These are phyloP conservation scores for Scalopus aquaticus DNA, from an alignment of 2,113 vertebrate genomes.

Conservation along the genomic window DNA sequence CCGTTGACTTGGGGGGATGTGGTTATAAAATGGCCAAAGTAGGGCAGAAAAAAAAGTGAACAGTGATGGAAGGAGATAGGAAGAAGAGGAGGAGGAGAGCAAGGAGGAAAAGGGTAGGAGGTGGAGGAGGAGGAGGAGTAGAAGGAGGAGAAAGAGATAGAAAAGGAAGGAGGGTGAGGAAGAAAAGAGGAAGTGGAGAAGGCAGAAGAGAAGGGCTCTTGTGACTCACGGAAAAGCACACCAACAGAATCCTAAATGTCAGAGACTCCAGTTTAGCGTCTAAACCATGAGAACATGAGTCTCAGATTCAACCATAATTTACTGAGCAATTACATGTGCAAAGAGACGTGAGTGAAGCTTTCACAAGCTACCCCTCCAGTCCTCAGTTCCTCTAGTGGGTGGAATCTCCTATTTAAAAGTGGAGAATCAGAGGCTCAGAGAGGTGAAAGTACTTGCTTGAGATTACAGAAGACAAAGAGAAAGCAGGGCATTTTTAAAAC, in stretches of 20 bases:
- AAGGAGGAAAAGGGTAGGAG: too few species aligned
- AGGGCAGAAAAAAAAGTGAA: neutral
- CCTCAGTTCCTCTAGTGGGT: neutral
- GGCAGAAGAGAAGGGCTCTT: neutral
- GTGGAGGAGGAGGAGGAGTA: neutral
- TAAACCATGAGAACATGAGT: neutral
- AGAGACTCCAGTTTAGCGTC: neutral
- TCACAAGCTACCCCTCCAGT: neutral
- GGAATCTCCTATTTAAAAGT: neutral
- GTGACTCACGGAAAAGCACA: neutral
- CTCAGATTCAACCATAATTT: neutral
- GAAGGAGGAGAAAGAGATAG: neutral
- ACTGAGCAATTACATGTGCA: neutral
- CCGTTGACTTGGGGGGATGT: neutral
- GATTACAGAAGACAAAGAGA: neutral
- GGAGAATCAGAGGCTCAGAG: neutral
- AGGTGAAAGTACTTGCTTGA: neutral
- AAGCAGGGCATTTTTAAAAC: neutral
- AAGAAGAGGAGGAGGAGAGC: accelerated
- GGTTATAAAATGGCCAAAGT: neutral
- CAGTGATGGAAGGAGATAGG: neutral
- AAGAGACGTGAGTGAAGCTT: neutral
- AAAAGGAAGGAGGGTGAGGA: neutral
- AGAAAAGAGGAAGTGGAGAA: too few species aligned
- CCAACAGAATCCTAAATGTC: neutral